Percentiles rank a stretch among this genome's conserved stretches.
Conservation (phyloP, 2,113 vertebrate genomes). For the Synodontis membranacea region DNA sequence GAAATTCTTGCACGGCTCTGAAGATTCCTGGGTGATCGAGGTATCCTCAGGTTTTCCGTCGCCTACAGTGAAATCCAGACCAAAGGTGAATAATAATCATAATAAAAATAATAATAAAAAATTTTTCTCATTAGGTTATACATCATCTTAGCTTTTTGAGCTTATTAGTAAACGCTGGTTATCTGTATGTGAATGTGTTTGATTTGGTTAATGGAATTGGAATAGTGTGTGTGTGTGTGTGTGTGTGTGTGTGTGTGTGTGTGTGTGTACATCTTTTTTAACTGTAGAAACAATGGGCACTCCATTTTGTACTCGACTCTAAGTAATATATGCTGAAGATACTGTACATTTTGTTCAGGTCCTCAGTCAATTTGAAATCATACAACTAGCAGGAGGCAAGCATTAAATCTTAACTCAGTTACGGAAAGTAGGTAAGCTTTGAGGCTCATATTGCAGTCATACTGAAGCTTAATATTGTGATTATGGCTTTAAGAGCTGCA, state of each 20-base stretch:
- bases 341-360: neutral
- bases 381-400: neutral
- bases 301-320: neutral
- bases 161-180: neutral
- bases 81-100: constrained; percentile 53
- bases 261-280: neutral
- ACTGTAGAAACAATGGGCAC: neutral
- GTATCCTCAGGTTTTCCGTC: neutral
- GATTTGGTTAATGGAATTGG: neutral
- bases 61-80: constrained; percentile 24
- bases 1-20: neutral
- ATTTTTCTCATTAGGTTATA: neutral
- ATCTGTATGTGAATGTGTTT: neutral
- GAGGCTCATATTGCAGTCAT: neutral
- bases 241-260: neutral
- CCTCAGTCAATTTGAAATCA: neutral
- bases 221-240: neutral
- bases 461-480: neutral
- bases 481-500: neutral
- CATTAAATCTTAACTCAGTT: neutral
- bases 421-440: neutral
- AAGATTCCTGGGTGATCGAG: constrained; percentile 11
- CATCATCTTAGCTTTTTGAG: neutral
- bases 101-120: no score
- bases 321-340: neutral